Base-by-base conservation (phyloP, 2,888 invertebrate genomes). In the Schizaphis graminum region DNA sequence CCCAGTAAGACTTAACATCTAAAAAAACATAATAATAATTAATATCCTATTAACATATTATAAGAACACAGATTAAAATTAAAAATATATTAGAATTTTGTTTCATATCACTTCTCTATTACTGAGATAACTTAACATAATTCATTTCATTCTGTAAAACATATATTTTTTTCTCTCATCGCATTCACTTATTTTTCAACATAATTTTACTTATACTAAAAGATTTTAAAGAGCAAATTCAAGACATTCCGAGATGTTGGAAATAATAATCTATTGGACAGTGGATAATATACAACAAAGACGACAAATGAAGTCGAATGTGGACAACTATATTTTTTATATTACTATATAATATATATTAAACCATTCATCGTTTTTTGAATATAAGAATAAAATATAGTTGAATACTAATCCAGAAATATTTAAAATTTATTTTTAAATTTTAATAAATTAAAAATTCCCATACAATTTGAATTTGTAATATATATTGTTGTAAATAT, bases 1-100 rank as follows among this genome's bases (percentile, higher is more conserved):
- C 96, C 86, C 96, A 96, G 95, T 96, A 96, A 57, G 95, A 96
- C 86, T 95, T 95, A 89, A 95, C 94, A 86, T 95, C 95, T 95
- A 95, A 4, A 95, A 95, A 24, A 35, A n/a, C n/a, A n/a, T n/a
- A 4, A 61, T 3, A 49, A n/a, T 13, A 49, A 90, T 44, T 28
- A 44, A 57, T 86, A 61, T 13, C 11, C 3, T 13, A 28, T 61
- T 13, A 13, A n/a, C n/a, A 61, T 61, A 16, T n/a, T 67, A 67
- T 35, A 35, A 67, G 35, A 67, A 35, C 16, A 35, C 7, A 67
- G 16, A 16, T 67, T 67, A 21, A 35, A 67, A 35, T 67, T 35
- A 35, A 35, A 67, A 21, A 67, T 67, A 67, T 35, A 67, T 35
- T 35, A 67, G 16, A 67, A 67, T 67, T 35, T n/a, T 61, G 67